phyloP scores from a whole-genome alignment of 2,113 vertebrate species.

The Pomatorhinus ruficollis region DNA sequence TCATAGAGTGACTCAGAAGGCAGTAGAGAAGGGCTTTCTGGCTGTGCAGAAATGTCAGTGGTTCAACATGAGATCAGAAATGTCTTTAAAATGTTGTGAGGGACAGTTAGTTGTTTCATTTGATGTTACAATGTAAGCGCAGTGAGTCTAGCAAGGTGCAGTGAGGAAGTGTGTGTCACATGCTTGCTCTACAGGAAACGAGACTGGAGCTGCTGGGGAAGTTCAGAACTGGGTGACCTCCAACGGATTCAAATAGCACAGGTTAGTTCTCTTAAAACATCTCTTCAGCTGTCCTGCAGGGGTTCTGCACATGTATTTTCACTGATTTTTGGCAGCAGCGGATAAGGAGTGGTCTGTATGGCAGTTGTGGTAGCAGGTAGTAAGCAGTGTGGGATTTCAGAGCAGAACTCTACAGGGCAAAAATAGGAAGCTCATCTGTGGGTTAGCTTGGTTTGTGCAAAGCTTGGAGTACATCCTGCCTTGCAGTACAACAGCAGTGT shows the following conservation, averaged over 20 bases:
- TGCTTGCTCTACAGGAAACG: constrained; percentile 73
- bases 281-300: neutral
- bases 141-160: constrained; percentile 55
- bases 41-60: neutral
- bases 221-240: constrained; percentile 27
- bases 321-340: neutral
- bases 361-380: neutral
- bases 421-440: neutral
- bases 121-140: neutral
- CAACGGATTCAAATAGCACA: constrained; percentile 51
- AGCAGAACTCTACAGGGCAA: neutral
- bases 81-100: neutral
- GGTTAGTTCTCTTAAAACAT: constrained; percentile 68
- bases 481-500: neutral
- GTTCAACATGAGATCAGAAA: neutral
- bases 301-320: neutral
- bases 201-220: constrained; percentile 62
- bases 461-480: neutral
- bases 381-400: accelerated
- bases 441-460: neutral
- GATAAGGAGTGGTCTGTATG: accelerated
- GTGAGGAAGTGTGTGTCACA: constrained; percentile 76
- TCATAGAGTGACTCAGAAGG: constrained; percentile 24
- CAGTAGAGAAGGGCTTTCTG: neutral
- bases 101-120: constrained; percentile 22